A percentile compares a stretch with the other conserved stretches of the same genome.
Conservation (phyloP, 2,888 invertebrate species). For the Scelioninae gen. 1 region DNA sequence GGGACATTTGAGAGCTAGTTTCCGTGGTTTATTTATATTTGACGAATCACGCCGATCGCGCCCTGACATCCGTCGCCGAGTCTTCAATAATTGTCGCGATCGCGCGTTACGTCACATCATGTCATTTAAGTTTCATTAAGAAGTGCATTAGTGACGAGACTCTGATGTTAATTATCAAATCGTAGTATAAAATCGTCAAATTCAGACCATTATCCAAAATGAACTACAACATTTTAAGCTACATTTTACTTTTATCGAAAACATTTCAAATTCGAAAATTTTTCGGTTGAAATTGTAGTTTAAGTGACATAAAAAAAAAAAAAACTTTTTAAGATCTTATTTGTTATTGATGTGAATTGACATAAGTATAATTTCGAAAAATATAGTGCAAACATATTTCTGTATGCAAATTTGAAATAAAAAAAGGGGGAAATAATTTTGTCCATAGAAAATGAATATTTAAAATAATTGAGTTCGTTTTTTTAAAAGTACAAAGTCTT, state of each 20-base stretch:
- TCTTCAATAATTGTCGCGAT: constrained; percentile 56
- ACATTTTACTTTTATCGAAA: no score
- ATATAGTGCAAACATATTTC: no score
- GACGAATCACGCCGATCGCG: constrained; percentile 56
- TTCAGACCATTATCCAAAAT: not conserved
- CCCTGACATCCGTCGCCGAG: constrained; percentile 49
- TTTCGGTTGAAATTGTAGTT: no score
- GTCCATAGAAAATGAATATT: no score
- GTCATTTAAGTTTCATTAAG: constrained; percentile 65
- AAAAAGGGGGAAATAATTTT: no score
- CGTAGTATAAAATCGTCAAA: constrained; percentile 17
- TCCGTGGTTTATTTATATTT: constrained; percentile 64
- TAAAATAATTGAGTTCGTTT: not conserved
- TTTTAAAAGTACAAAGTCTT: constrained; percentile 24
- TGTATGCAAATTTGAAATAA: no score
- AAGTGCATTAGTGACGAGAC: constrained; percentile 31
- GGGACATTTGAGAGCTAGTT: constrained; percentile 55
- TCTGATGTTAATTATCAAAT: constrained; percentile 18
- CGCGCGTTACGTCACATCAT: constrained; percentile 55
- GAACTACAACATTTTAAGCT: no score
- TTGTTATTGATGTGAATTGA: no score
- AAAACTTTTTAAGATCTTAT: no score
- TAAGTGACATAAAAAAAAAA: no score
- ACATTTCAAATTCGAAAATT: no score
- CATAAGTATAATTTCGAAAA: no score